Evolutionary conservation across 1,140 invertebrate species (phyloP), one percentile per base, ranked within the genome.

Genomic region (Sweltsa coloradensis): DNA sequence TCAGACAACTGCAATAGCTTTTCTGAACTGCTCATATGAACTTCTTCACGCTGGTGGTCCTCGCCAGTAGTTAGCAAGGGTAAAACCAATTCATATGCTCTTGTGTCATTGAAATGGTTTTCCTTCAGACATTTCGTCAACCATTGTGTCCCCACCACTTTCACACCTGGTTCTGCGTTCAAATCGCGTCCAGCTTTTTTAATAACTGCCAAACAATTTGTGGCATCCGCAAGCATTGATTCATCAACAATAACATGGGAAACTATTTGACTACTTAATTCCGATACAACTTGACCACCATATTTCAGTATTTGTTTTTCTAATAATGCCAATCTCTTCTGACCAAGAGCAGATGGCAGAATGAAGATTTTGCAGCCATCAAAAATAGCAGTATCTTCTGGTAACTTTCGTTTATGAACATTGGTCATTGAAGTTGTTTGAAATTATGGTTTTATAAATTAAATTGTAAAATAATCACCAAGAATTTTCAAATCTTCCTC

Each of bases 111-210:
- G 21, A 13, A 42, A 42, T 23, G 7, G 26, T 11, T 2, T 42
- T 27, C 26, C 23, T 36, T 42, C 3, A 42, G 23, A 25, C 41
- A 42, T 22, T 42, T 27, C 16, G 21, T 42, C 22, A 42, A 3
- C 41, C 41, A 42, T 22, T 23, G 22, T 34, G 26, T 27, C 11
- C 41, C 26, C 22, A 42, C 41, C 3, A 42, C 19, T 27, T 36
- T 42, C 6, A 27, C 41, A 23, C 2, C n/a, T n/a, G n/a, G n/a
- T n/a, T n/a, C n/a, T 36, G 1, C 19, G 19, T 41, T 24, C 7
- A 11, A 24, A 25, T 27, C 41, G 7, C 7, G 21, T 19, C 3
- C 3, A 4, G 23, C 18, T 5, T 22, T 11, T 7, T 36, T 2
- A 16, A 42, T 18, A 3, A 42, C 5, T 42, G 6, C 26, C 18